phyloP scores from a whole-genome alignment of 2,113 vertebrate genomes.

The Zosterops hypoxanthus region DNA sequence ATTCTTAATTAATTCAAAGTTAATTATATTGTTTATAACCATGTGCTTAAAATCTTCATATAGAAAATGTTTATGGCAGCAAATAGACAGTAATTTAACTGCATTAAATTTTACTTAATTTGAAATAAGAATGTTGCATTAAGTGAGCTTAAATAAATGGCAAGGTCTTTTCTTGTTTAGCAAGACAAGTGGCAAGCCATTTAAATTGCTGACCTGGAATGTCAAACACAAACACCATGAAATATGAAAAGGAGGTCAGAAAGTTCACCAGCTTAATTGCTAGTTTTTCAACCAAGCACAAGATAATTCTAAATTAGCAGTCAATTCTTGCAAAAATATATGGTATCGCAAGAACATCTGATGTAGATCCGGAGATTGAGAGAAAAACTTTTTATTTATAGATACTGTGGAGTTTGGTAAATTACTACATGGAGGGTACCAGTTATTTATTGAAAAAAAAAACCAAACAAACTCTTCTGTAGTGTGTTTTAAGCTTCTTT shows the following conservation, averaged over 20 bases:
- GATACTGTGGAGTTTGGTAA: neutral
- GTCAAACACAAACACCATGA: neutral
- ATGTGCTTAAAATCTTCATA: slow-evolving; percentile 73
- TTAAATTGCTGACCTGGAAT: slow-evolving; percentile 40
- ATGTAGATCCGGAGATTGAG: neutral
- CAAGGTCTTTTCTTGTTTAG: slow-evolving; percentile 60
- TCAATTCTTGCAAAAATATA: neutral
- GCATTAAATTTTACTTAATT: slow-evolving; percentile 74
- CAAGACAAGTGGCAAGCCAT: slow-evolving; percentile 55
- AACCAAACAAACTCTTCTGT: neutral
- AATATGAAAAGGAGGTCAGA: neutral
- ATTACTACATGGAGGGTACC: neutral
- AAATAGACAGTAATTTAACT: slow-evolving; percentile 75
- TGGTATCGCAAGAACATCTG: neutral
- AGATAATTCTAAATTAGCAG: neutral
- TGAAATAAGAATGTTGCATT: slow-evolving; percentile 72
- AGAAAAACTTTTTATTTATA: neutral
- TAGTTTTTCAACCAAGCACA: neutral
- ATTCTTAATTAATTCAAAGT: slow-evolving; percentile 76
- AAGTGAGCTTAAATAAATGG: slow-evolving; percentile 66
- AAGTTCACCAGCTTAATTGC: neutral
- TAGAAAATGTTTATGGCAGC: slow-evolving; percentile 77
- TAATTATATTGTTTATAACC: slow-evolving; percentile 75
- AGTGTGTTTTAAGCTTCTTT: neutral
- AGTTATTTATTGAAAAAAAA: neutral